Evolutionary conservation across 2,113 vertebrate genomes (phyloP), one percentile per base, ranked within the genome.

Genomic region (Strix aluco): DNA sequence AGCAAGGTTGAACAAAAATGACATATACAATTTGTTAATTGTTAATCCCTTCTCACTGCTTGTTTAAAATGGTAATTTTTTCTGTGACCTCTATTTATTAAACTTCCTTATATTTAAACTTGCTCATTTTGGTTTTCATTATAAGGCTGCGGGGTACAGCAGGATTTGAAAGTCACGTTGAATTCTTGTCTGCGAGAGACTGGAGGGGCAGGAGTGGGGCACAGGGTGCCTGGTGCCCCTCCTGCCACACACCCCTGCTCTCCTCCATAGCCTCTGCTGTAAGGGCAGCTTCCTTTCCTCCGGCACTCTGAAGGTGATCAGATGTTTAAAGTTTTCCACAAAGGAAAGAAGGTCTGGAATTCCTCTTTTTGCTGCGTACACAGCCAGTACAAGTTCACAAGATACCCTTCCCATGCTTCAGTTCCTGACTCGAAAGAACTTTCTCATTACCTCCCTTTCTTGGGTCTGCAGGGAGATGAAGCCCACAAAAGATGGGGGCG

Each of bases 181-280:
- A 57, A 51, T 51, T 75, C 19, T 8, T 54, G 9, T n/a, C 23
- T 17, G 2, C 13, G 22, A 17, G 62, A n/a, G 20, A 5, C 18
- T 40, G 26, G 32, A 26, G 46, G 46, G 29, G 32, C 25, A 78
- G n/a, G 58, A 59, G 9, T 5, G 27, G 0, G 5, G 25, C 14
- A 3, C 29, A 8, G 23, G 38, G 38, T 4, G 10, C n/a, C 62
- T 23, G 5, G 15, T 57, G 26, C n/a, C 20, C 10, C 23, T 61
- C 46, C 47, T 34, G 40, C 52, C 18, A 2, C 8, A 20, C 7
- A 16, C 25, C 3, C 40, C 8, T 0, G 0, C 32, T 42, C 13
- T 46, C 29, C 18, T 55, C 54, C 23, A 5, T 4, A 32, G 8
- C 47, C 16, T 34, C 38, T 25, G 40, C 10, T 15, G 22, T 34